Base-by-base conservation (phyloP, 2,113 vertebrate species). In the Nansenia antarctica region DNA sequence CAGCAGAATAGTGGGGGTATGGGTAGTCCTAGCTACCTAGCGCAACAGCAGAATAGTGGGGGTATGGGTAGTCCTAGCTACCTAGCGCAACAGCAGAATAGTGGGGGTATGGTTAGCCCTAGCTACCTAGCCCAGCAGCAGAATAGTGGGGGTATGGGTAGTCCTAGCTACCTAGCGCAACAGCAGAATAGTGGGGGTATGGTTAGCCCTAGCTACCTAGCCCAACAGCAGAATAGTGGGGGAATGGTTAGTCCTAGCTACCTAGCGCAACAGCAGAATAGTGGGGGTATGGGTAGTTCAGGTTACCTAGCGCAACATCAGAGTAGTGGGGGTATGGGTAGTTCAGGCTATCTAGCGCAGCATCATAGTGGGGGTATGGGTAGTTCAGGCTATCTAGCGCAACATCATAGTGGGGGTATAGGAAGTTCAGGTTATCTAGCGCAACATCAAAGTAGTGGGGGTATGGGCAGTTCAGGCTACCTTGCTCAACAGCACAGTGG, bases 401-500 rank as follows among this genome's bases (percentile, higher is more conserved):
- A 77, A 49, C 74, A 81, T 61, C 74, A 76, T 34, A 70, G 70
- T 69, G 57, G 45, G 65, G 73, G 69, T 26, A 64, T 70, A 22
- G 72, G 74, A 37, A 88, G 86, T 49, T 82, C 88, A 45, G 88
- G 86, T 68, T 90, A 80, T 70, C 70, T 85, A 37, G 82, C 82
- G 8, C 87, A 90, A 65, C 88, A 89, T 84, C 87, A 86, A 39
- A 65, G 82, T 22, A 32, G 80, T 34, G 86, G 85, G 4, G 87
- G 89, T 24, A 34, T 88, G 55, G 87, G 88, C 69, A 87, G 88
- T 77, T 89, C 90, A 34, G 79, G 90, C 62, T 87, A 70, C 78
- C 80, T 90, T 42, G 87, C 87, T 84, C 88, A 90, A 87, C 88
- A 90, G 81, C 70, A 92, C 66, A 86, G 89, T 74, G 86, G 89